Conservation (phyloP, 2,113 vertebrate species). For the Rhynchomys soricoides region DNA sequence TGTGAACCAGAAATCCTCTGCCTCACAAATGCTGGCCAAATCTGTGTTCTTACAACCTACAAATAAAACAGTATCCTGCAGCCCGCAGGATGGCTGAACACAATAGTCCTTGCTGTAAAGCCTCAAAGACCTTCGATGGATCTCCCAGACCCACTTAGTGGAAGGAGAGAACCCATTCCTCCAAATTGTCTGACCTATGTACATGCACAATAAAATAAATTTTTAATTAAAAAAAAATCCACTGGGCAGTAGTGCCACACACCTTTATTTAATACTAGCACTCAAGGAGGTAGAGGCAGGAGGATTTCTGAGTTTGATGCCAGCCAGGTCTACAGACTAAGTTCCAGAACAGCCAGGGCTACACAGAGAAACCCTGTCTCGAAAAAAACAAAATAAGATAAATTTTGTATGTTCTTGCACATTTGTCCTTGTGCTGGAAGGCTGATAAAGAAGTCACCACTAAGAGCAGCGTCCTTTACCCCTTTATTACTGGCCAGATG, state of each 20-base stretch:
- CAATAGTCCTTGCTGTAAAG: background rate
- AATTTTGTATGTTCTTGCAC: background rate
- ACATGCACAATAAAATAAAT: background rate
- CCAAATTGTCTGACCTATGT: background rate
- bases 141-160: too few species aligned
- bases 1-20: background rate
- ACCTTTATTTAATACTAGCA: background rate
- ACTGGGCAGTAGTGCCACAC: background rate
- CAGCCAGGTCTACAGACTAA: background rate
- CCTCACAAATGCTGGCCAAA: background rate
- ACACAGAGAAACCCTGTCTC: background rate
- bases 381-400: background rate
- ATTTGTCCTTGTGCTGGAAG: background rate
- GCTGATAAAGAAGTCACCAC: background rate
- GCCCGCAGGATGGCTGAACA: too few species aligned
- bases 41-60: background rate
- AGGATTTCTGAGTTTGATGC: background rate
- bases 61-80: slow-evolving; percentile 55
- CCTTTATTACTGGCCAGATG: background rate
- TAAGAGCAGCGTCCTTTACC: background rate
- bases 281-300: background rate
- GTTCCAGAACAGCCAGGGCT: background rate
- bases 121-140: background rate
- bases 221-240: background rate
- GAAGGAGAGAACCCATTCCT: background rate